Evolutionary conservation across 92 coral and sea anemone genomes (phyloP).

Genomic region (Palythoa caribaeorum): DNA sequence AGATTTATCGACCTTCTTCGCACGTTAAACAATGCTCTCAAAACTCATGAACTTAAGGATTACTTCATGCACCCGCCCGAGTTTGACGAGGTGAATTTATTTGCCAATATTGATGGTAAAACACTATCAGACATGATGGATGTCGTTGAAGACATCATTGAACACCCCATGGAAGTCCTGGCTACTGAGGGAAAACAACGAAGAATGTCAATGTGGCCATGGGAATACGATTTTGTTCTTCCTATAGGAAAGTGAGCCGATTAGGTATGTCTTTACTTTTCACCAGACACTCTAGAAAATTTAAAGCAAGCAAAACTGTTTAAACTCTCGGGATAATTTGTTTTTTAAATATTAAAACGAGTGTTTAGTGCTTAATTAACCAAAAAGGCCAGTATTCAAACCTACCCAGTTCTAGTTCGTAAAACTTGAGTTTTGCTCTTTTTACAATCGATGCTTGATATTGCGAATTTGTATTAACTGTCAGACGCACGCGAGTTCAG

Average conservation of each 20-base stretch:
- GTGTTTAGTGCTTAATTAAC: not conserved
- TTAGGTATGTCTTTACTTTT: constrained; percentile 5
- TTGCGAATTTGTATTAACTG: too few relatives aligned
- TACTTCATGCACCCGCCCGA: constrained; percentile 99
- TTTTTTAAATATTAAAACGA: too few relatives aligned
- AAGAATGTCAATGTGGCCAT: constrained; percentile 95
- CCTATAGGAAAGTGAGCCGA: constrained; percentile 67
- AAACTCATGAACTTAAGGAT: constrained; percentile 84
- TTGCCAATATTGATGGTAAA: constrained; percentile 89
- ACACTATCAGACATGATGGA: constrained; percentile 95
- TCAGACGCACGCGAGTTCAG: not conserved
- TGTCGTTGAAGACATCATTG: constrained; percentile 81
- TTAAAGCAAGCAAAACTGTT: too few relatives aligned
- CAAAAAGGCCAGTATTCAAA: not conserved
- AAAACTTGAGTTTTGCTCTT: not conserved
- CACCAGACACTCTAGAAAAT: not conserved
- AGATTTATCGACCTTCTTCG: constrained; percentile 85
- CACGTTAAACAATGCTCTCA: constrained; percentile 71
- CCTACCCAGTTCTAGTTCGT: too few relatives aligned
- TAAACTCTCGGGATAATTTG: too few relatives aligned
- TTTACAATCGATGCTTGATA: too few relatives aligned
- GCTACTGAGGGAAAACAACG: constrained; percentile 85
- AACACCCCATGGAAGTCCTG: constrained; percentile 81
- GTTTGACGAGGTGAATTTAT: constrained; percentile 88
- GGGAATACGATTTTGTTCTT: constrained; percentile 90